Evolutionary conservation across 2,888 invertebrate genomes (phyloP), one percentile per base, ranked within the genome.

Genomic region (Orthosia incerta): DNA sequence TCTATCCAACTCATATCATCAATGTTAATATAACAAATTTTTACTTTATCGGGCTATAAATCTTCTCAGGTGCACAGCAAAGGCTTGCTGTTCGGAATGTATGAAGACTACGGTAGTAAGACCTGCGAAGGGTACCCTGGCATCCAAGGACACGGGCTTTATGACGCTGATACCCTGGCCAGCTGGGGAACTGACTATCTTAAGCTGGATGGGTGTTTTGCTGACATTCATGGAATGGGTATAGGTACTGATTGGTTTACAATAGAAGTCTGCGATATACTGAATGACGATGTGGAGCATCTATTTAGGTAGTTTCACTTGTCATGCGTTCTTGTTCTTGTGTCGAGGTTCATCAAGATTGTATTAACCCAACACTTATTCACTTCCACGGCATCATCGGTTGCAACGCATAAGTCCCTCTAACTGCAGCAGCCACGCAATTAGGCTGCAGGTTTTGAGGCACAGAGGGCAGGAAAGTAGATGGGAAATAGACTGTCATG

Each of bases 41-140:
- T 39, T 39, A 39, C 39, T 39, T 39, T 23, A 20, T 15, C 12
- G 16, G 12, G 12, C n/a, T 20, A 51, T 4, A 18, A n/a, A 46
- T 46, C 0, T 62, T 79, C 5, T 45, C 86, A 98, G 98, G 95
- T 98, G 62, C 98, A 98, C 89, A 92, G 93, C 7, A 97, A 96
- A 88, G 98, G 98, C 0, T 92, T 98, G 31, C 98, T 98, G 91
- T 97, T 98, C 90, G 98, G 98, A 12, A 97, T 98, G 82, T 98
- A 98, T 90, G 97, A 97, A 86, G 98, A 98, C 91, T 98, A 97
- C 89, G 98, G 98, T 0, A 97, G 96, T 31, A 92, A 95, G 73
- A 98, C 98, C 0, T 98, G 98, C 88, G 98, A 96, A 2, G 98
- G 98, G 0, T 98, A 97, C 90, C 98, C 98, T 0, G 98, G 98